Percentiles rank a stretch among this genome's conserved stretches.
These are phyloP conservation scores for Augochlorella aurata DNA, from an alignment of 2,888 invertebrate species.

Conservation along the genomic window DNA sequence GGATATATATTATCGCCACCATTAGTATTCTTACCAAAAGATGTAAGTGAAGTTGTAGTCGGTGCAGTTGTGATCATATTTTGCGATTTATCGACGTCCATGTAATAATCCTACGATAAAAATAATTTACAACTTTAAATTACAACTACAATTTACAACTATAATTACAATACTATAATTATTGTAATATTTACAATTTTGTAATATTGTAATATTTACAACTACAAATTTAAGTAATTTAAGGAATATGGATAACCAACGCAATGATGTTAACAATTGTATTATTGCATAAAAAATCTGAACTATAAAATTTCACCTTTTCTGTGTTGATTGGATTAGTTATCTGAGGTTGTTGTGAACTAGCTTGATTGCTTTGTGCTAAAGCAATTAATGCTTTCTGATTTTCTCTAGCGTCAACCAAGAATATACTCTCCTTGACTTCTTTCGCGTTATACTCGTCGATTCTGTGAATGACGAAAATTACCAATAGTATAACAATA, in stretches of 20 bases:
- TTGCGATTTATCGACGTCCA: constrained; percentile 80
- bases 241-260: background rate
- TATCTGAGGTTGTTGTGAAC: constrained; percentile 66
- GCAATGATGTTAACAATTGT: background rate
- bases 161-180: no score
- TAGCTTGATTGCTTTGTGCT: constrained; percentile 79
- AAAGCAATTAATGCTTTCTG: constrained; percentile 85
- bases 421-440: constrained; percentile 91
- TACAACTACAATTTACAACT: background rate
- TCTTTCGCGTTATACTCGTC: constrained; percentile 89
- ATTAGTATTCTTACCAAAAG: constrained; percentile 77
- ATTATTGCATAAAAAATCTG: background rate
- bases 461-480: constrained; percentile 83
- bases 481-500: constrained; percentile 40
- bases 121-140: background rate
- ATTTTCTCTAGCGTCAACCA: constrained; percentile 90
- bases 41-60: constrained; percentile 85
- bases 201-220: no score
- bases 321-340: constrained; percentile 68
- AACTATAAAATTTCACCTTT: constrained; percentile 51
- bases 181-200: no score
- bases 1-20: constrained; percentile 69
- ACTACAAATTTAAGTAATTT: background rate
- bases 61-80: constrained; percentile 78
- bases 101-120: constrained; percentile 73